Base-by-base conservation (phyloP, 1,140 invertebrate species). In the Drosophila subpulchrella region DNA sequence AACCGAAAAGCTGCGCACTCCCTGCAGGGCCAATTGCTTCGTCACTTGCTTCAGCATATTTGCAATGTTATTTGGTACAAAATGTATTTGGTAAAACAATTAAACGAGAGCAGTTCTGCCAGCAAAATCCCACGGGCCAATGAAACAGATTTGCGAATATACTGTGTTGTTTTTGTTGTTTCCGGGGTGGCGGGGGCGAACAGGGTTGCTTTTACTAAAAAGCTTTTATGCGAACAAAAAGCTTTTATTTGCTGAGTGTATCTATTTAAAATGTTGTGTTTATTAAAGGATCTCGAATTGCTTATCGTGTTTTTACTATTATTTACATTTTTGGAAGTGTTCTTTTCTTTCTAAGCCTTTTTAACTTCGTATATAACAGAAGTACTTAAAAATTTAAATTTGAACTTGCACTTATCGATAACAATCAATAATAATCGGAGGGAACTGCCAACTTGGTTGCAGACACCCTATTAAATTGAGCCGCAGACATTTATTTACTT, bases 41-140 rank as follows among this genome's bases (percentile, higher is more conserved):
- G 84, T 81, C 27, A 91, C 90, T 90, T 92, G 91, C 79, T 92
- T 92, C 75, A 92, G 82, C 91, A 92, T 92, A 71, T 86, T 86
- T 57, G 34, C 75, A 58, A 58, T 53, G 44, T 63, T 66, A 57
- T 68, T 76, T 82, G 48, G 41, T 62, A 63, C 30, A 58, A 77
- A 75, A 59, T 50, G 42, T 46, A 82, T 77, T 76, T 27, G 57
- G 82, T 79, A 73, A 81, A 81, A 72, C 65, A 83, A 76, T 83
- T 60, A 46, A 65, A 65, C 42, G 59, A 75, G 62, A 75, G 62
- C 75, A 71, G 66, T 48, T 42, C 74, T 62, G 61, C 61, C 62
- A 78, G 75, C 82, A 67, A 86, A 85, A 85, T 81, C 82, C 80
- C 73, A 82, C 75, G 53, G 70, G 58, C 61, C 71, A 89, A 70